Conservation (phyloP, 2,888 invertebrate genomes). For the Athetis lepigone region DNA sequence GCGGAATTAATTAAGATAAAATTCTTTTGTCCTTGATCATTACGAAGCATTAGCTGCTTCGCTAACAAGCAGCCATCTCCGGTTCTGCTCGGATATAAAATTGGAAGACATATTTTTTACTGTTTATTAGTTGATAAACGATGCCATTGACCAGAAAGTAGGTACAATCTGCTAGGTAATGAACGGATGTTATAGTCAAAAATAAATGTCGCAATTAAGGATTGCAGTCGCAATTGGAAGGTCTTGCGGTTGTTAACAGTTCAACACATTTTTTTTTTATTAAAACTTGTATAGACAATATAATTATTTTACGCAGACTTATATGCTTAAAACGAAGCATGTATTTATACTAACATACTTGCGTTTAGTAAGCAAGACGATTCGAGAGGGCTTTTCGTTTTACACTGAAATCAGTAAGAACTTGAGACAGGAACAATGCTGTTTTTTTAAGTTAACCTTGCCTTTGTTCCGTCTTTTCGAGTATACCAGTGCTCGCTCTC, state of each 20-base stretch:
- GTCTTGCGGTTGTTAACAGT: too few species aligned
- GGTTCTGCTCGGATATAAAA: slow-evolving; percentile 14
- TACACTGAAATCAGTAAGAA: neutral
- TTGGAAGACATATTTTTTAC: slow-evolving; percentile 28
- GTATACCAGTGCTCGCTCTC: neutral
- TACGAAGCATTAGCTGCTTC: slow-evolving; percentile 38
- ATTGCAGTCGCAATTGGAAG: too few species aligned
- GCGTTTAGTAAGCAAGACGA: too few species aligned
- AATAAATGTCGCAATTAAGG: neutral
- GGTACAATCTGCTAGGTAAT: neutral
- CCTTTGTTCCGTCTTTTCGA: neutral
- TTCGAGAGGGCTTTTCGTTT: neutral
- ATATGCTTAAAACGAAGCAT: too few species aligned
- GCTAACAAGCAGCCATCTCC: slow-evolving; percentile 42
- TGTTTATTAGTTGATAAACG: slow-evolving; percentile 35
- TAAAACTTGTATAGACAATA: too few species aligned
- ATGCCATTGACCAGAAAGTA: slow-evolving; percentile 6
- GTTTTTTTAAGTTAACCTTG: neutral
- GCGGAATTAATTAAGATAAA: slow-evolving; percentile 54
- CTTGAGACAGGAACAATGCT: neutral
- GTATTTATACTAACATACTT: too few species aligned
- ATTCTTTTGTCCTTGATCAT: slow-evolving; percentile 52
- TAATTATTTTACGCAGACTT: too few species aligned
- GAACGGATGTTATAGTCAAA: neutral
- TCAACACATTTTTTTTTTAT: too few species aligned